A percentile compares a stretch with the other conserved stretches of the same genome.
These are phyloP conservation scores for Magallana angulata DNA, from an alignment of 1,140 invertebrate genomes.

Conservation along the genomic window DNA sequence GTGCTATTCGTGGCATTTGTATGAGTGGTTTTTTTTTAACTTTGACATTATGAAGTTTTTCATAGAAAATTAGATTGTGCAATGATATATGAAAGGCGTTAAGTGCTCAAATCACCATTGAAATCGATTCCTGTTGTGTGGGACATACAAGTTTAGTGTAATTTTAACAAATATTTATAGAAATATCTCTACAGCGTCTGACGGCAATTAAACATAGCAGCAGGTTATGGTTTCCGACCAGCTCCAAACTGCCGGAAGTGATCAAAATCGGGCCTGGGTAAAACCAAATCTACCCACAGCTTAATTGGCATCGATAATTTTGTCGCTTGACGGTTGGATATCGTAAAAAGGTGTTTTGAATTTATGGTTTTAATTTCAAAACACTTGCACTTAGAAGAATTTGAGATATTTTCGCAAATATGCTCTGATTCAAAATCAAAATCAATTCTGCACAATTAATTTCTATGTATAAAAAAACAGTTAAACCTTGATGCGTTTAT, in stretches of 20 bases:
- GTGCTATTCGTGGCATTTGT: no score
- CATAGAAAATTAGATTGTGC: no score
- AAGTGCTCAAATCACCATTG: neutral
- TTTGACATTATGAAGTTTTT: no score
- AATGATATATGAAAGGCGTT: neutral
- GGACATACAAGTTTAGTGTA: neutral
- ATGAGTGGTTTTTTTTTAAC: no score
- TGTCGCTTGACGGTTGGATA: neutral
- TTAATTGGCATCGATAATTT: neutral
- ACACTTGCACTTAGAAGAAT: no score
- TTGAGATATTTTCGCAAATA: no score
- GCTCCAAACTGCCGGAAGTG: neutral
- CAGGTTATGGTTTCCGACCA: neutral
- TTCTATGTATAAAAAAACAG: no score
- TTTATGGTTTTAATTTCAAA: no score
- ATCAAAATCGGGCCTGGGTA: neutral
- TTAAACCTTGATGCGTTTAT: no score
- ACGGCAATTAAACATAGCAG: neutral
- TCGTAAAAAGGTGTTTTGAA: neutral
- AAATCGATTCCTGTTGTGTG: neutral
- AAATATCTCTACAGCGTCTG: neutral
- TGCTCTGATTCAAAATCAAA: no score
- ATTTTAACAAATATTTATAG: conserved; percentile 5
- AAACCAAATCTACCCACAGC: neutral
- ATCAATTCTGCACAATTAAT: no score